Evolutionary conservation across 2,888 invertebrate species (phyloP).

Genomic region (Cerceris ruficornis): DNA sequence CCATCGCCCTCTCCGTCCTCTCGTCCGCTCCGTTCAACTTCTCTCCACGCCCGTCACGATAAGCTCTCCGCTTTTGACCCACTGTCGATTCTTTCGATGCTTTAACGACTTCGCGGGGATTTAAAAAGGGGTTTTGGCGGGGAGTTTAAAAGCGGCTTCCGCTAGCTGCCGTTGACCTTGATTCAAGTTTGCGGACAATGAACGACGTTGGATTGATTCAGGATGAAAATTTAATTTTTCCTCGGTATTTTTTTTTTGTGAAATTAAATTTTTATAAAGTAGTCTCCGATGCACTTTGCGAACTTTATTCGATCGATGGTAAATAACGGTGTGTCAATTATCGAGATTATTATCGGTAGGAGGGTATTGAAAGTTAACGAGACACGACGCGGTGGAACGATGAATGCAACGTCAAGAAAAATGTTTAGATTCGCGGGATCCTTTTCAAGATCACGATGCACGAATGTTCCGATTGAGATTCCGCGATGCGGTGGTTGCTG

Average conservation of each 20-base stretch:
- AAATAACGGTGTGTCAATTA: not conserved
- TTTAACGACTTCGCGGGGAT: constrained; percentile 32
- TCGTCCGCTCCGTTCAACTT: not conserved
- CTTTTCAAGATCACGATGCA: constrained; percentile 47
- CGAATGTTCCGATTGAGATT: constrained; percentile 41
- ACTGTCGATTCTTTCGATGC: constrained; percentile 34
- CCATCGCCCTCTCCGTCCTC: not conserved
- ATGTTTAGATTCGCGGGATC: constrained; percentile 1
- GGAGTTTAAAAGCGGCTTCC: not conserved
- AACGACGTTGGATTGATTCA: not conserved
- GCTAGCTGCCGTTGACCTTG: not conserved
- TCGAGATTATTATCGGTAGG: not conserved
- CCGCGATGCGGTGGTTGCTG: constrained; percentile 33
- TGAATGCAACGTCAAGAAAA: not conserved
- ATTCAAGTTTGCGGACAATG: not conserved
- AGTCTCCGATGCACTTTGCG: not conserved
- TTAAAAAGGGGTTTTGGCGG: not conserved
- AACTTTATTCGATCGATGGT: not conserved
- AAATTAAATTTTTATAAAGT: not conserved
- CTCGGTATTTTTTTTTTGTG: not conserved
- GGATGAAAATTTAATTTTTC: not conserved
- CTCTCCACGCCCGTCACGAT: not conserved
- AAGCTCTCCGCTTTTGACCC: constrained; percentile 14
- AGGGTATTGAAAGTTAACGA: not conserved
- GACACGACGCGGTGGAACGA: not conserved